Conservation (phyloP, 2,113 vertebrate genomes). For the Carollia perspicillata region DNA sequence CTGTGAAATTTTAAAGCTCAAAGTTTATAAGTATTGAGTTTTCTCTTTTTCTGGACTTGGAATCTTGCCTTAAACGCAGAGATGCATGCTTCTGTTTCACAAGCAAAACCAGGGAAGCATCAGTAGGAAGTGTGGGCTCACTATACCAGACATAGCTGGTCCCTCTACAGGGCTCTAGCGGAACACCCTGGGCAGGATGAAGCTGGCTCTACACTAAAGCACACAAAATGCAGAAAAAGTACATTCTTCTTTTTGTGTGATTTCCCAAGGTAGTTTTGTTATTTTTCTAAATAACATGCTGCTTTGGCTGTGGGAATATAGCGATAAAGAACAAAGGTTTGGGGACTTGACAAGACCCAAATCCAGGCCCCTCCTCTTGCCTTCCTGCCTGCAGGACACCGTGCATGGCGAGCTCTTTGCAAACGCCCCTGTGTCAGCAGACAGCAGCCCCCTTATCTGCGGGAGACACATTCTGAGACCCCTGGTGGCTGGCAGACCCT, state of each 20-base stretch:
- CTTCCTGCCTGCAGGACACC: background rate
- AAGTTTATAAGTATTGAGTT: background rate
- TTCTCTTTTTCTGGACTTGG: conserved; percentile 7
- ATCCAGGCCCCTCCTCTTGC: background rate
- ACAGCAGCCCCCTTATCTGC: background rate
- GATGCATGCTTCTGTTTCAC: background rate
- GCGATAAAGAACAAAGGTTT: conserved; percentile 3
- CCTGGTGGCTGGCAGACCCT: background rate
- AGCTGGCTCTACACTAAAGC: background rate
- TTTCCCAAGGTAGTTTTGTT: background rate
- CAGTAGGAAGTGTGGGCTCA: background rate
- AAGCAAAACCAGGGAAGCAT: background rate
- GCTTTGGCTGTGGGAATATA: background rate
- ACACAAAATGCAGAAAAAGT: background rate
- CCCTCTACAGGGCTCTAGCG: background rate
- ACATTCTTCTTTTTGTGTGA: background rate
- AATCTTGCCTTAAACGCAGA: background rate
- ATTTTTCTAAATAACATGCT: background rate
- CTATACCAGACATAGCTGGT: background rate
- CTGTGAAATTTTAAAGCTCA: conserved; percentile 4
- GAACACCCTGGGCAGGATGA: background rate
- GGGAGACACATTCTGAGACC: background rate
- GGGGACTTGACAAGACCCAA: background rate
- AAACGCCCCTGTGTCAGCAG: background rate
- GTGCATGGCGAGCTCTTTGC: background rate